A percentile compares a stretch with the other conserved stretches of the same genome.
Conservation (phyloP, 2,888 invertebrate species). For the Peribatodes rhomboidaria region DNA sequence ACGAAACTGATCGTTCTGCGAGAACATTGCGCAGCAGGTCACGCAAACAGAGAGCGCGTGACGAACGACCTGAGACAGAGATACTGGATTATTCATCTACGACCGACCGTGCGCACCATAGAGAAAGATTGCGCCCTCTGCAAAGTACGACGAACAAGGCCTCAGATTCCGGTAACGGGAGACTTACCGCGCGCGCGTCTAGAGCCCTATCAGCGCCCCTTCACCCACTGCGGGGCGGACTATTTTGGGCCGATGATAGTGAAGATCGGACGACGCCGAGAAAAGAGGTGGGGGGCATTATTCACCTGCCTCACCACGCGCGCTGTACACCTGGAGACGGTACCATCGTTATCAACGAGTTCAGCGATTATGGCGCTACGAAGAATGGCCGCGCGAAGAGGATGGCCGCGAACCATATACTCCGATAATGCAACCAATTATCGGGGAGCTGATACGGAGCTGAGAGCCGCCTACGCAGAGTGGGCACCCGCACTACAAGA, state of each 20-base stretch:
- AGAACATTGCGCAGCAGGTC: too few species aligned
- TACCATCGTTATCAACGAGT: not conserved
- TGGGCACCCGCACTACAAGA: too few species aligned
- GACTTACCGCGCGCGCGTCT: not conserved
- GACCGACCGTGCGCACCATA: not conserved
- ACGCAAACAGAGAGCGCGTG: too few species aligned
- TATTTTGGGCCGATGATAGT: too few species aligned
- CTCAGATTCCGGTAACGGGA: not conserved
- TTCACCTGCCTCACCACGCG: not conserved
- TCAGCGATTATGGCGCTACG: not conserved
- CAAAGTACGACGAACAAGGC: not conserved
- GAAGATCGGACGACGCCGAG: not conserved
- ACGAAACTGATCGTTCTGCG: slow-evolving; percentile 1
- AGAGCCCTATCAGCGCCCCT: not conserved
- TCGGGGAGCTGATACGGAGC: not conserved
- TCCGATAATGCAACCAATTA: not conserved
- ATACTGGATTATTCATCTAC: not conserved
- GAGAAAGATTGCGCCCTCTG: not conserved
- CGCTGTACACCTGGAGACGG: not conserved
- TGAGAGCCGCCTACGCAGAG: too few species aligned
- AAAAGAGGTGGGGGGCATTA: not conserved
- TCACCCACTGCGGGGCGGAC: too few species aligned
- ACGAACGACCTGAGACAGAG: not conserved
- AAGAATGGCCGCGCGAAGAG: not conserved
- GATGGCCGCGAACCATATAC: not conserved